phyloP scores from a whole-genome alignment of 2,888 invertebrate genomes.

The Orchestes rusci region DNA sequence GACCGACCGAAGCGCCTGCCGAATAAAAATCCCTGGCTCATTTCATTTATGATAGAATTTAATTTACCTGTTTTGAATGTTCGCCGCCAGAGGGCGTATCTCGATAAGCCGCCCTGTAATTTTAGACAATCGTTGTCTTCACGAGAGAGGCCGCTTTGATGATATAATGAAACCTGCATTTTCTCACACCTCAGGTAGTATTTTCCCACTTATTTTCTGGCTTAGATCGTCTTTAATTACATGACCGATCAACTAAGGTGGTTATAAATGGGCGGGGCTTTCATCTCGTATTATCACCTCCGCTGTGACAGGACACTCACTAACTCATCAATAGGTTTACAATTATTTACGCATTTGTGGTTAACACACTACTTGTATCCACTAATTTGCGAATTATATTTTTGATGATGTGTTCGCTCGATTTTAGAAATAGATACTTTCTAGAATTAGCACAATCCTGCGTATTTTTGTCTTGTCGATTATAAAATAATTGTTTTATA shows the following conservation, averaged over 20 bases:
- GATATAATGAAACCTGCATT: slow-evolving; percentile 46
- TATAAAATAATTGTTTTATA: too few relatives aligned
- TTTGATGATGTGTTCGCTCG: too few relatives aligned
- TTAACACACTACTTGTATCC: too few relatives aligned
- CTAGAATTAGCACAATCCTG: too few relatives aligned
- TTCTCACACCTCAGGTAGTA: slow-evolving; percentile 46
- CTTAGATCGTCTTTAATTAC: slow-evolving; percentile 38
- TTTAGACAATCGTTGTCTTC: slow-evolving; percentile 46
- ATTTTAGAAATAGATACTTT: too few relatives aligned
- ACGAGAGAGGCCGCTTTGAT: slow-evolving; percentile 44
- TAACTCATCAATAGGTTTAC: too few relatives aligned
- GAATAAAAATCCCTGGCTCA: slow-evolving; percentile 18
- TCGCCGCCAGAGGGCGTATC: slow-evolving; percentile 35
- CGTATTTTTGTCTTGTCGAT: too few relatives aligned
- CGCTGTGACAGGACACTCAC: too few relatives aligned
- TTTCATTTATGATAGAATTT: slow-evolving; percentile 40
- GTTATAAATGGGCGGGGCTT: not conserved
- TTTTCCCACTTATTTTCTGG: slow-evolving; percentile 45
- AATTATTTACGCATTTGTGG: too few relatives aligned
- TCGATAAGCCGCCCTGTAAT: slow-evolving; percentile 45
- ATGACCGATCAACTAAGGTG: not conserved
- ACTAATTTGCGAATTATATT: too few relatives aligned
- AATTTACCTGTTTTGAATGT: slow-evolving; percentile 43
- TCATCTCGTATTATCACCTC: not conserved
- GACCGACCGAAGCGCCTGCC: slow-evolving; percentile 10